These are phyloP conservation scores for Chloropsis hardwickii DNA, from an alignment of 2,113 vertebrate species.

Conservation along the genomic window DNA sequence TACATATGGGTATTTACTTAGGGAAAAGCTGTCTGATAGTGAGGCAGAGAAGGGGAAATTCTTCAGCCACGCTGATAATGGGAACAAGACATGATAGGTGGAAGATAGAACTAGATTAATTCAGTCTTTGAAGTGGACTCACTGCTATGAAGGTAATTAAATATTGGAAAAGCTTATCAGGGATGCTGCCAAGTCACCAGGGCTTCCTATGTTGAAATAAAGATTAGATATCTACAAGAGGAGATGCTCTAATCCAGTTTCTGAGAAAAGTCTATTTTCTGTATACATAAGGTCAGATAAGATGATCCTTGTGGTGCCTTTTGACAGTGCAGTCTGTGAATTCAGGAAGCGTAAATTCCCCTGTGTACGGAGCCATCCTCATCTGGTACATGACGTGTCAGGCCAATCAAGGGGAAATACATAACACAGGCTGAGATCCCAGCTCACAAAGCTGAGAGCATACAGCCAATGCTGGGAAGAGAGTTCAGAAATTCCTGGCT, in stretches of 20 bases:
- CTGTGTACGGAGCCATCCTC: neutral
- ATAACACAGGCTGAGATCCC: neutral
- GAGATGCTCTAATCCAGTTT: conserved; percentile 8
- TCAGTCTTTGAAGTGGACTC: conserved; percentile 25
- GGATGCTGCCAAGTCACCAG: neutral
- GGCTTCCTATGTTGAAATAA: conserved; percentile 15
- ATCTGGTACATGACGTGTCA: neutral
- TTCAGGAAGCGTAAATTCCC: conserved; percentile 10
- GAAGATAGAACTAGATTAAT: conserved; percentile 5
- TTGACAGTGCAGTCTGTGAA: neutral
- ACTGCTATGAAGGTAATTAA: conserved; percentile 15
- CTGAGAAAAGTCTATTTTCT: conserved; percentile 12
- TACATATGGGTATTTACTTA: neutral
- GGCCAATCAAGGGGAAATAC: neutral
- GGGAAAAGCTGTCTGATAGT: neutral
- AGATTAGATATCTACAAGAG: conserved; percentile 22
- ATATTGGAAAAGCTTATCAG: conserved; percentile 39
- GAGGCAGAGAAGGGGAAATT: neutral
- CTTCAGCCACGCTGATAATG: neutral
- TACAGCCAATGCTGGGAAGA: neutral
- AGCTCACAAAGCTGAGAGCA: neutral
- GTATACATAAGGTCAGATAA: conserved; percentile 17
- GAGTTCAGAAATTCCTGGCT: conserved; percentile 42
- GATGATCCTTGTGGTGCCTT: neutral
- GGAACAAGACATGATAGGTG: neutral